Base-by-base conservation (phyloP, 2,888 invertebrate genomes). In the Ptychoptera albimana region DNA sequence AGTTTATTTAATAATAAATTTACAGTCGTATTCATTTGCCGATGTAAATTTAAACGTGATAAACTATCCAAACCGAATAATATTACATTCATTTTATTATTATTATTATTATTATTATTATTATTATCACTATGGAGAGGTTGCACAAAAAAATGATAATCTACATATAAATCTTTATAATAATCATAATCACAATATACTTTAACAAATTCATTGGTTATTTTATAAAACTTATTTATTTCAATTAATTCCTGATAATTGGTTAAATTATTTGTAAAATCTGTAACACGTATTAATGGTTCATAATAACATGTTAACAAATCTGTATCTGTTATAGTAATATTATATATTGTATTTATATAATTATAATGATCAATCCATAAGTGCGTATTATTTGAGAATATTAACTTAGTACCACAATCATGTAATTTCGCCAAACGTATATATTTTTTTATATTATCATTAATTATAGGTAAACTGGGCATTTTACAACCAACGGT, bases 1-100 rank as follows among this genome's bases (percentile, higher is more conserved):
- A 83, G 66, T 29, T 57, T 52, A 12, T 73, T 61, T 46, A 71
- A 67, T 29, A 85, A 61, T 50, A 73, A 73, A 2, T 64, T 56
- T 3, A 69, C 63, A 1, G 86, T 85, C 54, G 71, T 71, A 0
- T 82, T 82, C 82, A 92, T 82, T 53, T 84, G 84, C 38, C 92
- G 74, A 50, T 83, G 75, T 52, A 91, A 81, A 63, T 89, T 89
- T 49, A 87, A 67, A 52, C 89, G 73, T 1, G 92, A 92, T 23
- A 92, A 74, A 9, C 87, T 81, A 59, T 92, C 92, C 39, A 91
- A 66, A 8, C 92, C 92, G 49, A 92, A 63, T 31, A 92, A 67
- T 49, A 92, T 69, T 0, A 93, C 74, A 51, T 82, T 88, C 40
- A 79, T 31, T 7, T 51, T 50, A 8, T 47, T 43, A 29, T 43